Conservation (phyloP, 2,113 vertebrate genomes). For the Alligator mississippiensis region DNA sequence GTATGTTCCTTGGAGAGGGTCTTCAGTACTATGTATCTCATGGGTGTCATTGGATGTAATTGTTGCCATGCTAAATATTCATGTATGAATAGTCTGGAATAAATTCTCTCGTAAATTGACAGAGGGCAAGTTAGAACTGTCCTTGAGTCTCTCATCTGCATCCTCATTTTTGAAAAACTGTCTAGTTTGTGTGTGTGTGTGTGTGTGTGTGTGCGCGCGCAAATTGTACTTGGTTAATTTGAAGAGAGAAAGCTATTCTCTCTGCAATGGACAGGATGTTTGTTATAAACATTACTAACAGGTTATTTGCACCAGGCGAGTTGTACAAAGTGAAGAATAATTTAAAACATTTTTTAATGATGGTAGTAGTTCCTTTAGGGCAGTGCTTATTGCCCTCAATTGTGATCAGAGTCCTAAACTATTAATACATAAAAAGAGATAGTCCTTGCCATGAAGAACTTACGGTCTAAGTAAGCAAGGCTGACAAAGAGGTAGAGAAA, state of each 20-base stretch:
- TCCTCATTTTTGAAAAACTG: constrained; percentile 76
- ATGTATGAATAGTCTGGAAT: constrained; percentile 78
- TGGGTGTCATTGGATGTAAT: constrained; percentile 76
- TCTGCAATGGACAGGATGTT: neutral
- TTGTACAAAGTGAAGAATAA: neutral
- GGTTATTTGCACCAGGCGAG: neutral
- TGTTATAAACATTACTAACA: neutral
- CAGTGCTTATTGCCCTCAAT: neutral
- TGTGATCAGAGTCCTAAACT: fast-evolving
- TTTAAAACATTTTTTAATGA: neutral
- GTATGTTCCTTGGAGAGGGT: constrained; percentile 52
- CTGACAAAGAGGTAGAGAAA: neutral
- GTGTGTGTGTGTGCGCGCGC: neutral
- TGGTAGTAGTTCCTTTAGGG: neutral
- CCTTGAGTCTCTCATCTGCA: constrained; percentile 79
- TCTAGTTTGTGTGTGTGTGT: constrained; percentile 45
- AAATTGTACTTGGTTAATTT: constrained; percentile 45
- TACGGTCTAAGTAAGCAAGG: neutral
- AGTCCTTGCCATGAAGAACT: neutral
- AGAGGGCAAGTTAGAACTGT: constrained; percentile 80
- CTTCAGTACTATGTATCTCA: constrained; percentile 51
- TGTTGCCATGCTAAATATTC: constrained; percentile 82
- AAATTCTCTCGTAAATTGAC: constrained; percentile 78
- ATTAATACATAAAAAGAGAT: fast-evolving
- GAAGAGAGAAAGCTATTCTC: constrained; percentile 8